Base-by-base conservation (phyloP, 2,888 invertebrate species). In the Macroteleia sp. region DNA sequence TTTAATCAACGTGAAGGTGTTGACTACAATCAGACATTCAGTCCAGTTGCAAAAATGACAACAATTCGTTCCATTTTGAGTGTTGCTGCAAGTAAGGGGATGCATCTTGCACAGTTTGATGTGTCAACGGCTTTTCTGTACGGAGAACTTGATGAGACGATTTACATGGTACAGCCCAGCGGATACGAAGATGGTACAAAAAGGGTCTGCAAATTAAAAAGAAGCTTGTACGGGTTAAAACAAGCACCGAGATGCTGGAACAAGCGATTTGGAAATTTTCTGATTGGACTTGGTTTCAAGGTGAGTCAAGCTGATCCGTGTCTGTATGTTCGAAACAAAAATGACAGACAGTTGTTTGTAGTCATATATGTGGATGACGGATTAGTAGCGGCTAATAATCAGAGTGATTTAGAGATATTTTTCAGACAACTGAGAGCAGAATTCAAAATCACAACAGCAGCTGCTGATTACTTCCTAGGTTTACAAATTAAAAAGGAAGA, bases 11-110 rank as follows among this genome's bases (percentile, higher is more conserved):
- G 79, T 20, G 20, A 80, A 12, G 83, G 82, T 25, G 69, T 83
- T 41, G 86, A 85, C 16, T 87, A 81, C 41, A 59, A 52, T 28
- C 81, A 87, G 71, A 87, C 83, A n/a, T 85, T 85, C 44, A 86
- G 83, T 77, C 84, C 86, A 46, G 85, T 86, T 9, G 85, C 81
- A 36, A 77, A 78, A 19, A 41, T 46, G 46, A 73, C 52, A n/a
- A 83, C 86, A 14, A 80, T 86, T 25, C 62, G 85, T 10, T 25
- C 78, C 0, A 19, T 88, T 34, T 28, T 87, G 5, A 80, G 81
- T 30, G 56, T 87, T 30, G 85, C 85, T 52, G 86, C 83, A 16
- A 80, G 46, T 14, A 70, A 85, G 50, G 77, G 78, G 2, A 79
- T 86, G 81, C 20, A 75, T 30, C 50, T 87, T 10, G 56, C 19